phyloP scores from a whole-genome alignment of 2,888 invertebrate genomes.

The Danaus chrysippus region DNA sequence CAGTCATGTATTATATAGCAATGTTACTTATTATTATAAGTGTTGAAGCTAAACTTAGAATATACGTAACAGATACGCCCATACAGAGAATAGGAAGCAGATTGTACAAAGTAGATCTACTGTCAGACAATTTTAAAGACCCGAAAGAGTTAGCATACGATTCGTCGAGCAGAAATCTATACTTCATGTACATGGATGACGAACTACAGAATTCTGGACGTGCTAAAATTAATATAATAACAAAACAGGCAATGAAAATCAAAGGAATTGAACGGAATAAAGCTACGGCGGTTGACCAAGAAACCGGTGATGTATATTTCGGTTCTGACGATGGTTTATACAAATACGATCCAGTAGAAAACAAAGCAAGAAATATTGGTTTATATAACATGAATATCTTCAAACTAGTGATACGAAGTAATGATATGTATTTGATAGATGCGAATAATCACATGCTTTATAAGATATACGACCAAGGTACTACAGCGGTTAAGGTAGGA shows the following conservation, averaged over 20 bases:
- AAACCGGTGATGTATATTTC: slow-evolving; percentile 63
- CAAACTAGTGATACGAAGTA: slow-evolving; percentile 61
- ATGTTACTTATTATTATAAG: slow-evolving; percentile 35
- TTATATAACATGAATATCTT: slow-evolving; percentile 64
- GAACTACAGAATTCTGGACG: slow-evolving; percentile 59
- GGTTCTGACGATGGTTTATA: slow-evolving; percentile 67
- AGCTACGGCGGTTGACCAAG: slow-evolving; percentile 60
- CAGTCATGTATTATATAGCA: slow-evolving; percentile 37
- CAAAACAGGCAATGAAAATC: slow-evolving; percentile 54
- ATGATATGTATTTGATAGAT: slow-evolving; percentile 62
- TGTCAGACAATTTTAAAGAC: slow-evolving; percentile 50
- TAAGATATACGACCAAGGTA: slow-evolving; percentile 52
- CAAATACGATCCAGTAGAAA: slow-evolving; percentile 54
- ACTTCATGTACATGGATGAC: slow-evolving; percentile 71
- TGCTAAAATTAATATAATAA: slow-evolving; percentile 57
- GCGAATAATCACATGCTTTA: slow-evolving; percentile 66
- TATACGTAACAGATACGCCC: slow-evolving; percentile 54
- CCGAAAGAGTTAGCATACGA: slow-evolving; percentile 66
- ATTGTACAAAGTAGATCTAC: slow-evolving; percentile 57
- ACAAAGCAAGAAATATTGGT: slow-evolving; percentile 54
- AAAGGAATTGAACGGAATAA: slow-evolving; percentile 60
- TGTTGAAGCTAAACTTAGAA: slow-evolving; percentile 47
- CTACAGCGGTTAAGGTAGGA: slow-evolving; percentile 44
- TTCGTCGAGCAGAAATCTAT: slow-evolving; percentile 61
- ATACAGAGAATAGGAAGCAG: slow-evolving; percentile 56